Conservation (phyloP, 2,797 vertebrate species). For the Sciaenops ocellatus region DNA sequence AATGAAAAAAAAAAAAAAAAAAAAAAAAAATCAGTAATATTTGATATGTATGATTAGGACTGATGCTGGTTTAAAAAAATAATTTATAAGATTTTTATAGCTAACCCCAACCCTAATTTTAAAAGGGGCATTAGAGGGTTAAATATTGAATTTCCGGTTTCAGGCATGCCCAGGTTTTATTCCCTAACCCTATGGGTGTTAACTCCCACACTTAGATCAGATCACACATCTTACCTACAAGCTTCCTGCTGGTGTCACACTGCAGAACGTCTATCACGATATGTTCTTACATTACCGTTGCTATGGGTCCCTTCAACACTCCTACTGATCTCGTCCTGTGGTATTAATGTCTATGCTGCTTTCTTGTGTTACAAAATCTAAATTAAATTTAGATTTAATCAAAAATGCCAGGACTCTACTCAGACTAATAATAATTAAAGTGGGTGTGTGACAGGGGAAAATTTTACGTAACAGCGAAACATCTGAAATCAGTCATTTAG, state of each 20-base stretch:
- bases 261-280: background rate
- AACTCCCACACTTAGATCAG: background rate
- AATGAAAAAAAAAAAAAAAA: too few species aligned
- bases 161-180: conserved; percentile 6
- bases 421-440: background rate
- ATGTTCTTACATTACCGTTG: background rate
- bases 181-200: conserved; percentile 18
- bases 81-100: too few species aligned
- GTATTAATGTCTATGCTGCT: background rate
- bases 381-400: background rate
- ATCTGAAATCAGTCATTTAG: background rate
- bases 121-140: too few species aligned
- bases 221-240: background rate
- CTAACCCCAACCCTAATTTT: too few species aligned
- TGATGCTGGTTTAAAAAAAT: too few species aligned
- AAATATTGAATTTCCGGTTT: conserved; percentile 11
- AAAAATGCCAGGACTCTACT: background rate
- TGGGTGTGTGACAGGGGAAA: background rate
- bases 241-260: background rate
- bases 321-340: background rate
- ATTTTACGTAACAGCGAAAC: background rate
- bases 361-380: background rate
- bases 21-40: too few species aligned
- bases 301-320: background rate
- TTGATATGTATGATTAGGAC: too few species aligned